Evolutionary conservation across 2,797 vertebrate species (phyloP), one percentile per base, ranked within the genome.

Genomic region (Falco columbarius): DNA sequence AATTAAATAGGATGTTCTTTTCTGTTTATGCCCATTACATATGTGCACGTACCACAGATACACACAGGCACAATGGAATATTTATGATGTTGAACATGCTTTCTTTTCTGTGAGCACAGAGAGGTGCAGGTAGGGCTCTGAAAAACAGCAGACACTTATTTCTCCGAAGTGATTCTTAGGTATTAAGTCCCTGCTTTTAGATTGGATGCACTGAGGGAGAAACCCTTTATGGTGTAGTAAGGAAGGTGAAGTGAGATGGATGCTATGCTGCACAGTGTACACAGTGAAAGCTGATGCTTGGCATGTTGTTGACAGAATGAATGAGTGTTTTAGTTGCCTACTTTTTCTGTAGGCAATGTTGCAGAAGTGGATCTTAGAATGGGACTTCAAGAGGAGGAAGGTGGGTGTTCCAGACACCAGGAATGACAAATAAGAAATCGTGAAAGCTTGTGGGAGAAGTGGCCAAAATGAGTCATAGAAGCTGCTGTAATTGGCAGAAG

Each of bases 361-460:
- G 93, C 88, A 95, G 94, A 96, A 94, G 85, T 96, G 90, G 80
- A 79, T 92, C 86, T 95, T 96, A 94, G 86, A 86, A 89, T 90
- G 85, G 85, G 79, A 95, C 82, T 63, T 91, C 63, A 81, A 42
- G 94, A 91, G 66, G 68, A 95, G 66, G 82, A 96, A 89, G 95
- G 93, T 94, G 82, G 90, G 92, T 96, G 86, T 92, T 94, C 61
- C 80, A 75, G 66, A 36, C 51, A 58, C 17, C 56, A 49, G 54
- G 54, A 95, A 70, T 80, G 79, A 52, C 51, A 92, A 83, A 93
- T 74, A 47, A 90, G 75, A 88, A 90, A 86, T 82, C n/a, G 2
- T 88, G 84, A 87, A 87, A 87, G 17, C 74, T 80, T 87, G 72
- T 95, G 94, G 65, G 68, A 95, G 80, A 86, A 94, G 76, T 93